A percentile compares a stretch with the other conserved stretches of the same genome.
phyloP scores from a whole-genome alignment of 1,140 invertebrate genomes.

The Drosophila sucinea region DNA sequence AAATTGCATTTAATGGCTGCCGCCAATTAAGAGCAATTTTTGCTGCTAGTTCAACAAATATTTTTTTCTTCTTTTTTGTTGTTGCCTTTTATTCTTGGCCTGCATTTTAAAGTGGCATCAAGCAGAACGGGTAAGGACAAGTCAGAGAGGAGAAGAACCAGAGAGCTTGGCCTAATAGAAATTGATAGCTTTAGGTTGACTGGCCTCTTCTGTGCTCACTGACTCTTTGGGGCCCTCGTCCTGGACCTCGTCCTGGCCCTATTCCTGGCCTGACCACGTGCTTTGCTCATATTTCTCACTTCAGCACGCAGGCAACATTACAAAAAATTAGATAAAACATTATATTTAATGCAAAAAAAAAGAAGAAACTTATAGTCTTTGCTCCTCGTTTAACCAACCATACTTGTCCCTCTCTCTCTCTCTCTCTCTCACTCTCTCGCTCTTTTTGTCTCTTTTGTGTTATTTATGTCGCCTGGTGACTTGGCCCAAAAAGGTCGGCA shows the following conservation, averaged over 20 bases:
- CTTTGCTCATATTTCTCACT: constrained; percentile 69
- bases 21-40: constrained; percentile 76
- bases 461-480: constrained; percentile 59
- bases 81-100: constrained; percentile 11
- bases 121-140: not conserved
- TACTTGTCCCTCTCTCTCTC: constrained; percentile 9
- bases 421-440: constrained; percentile 27
- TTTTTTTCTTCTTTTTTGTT: constrained; percentile 35
- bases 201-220: not conserved
- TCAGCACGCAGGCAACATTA: constrained; percentile 63
- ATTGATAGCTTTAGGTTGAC: constrained; percentile 61
- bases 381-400: constrained; percentile 8
- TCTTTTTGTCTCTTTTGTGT: constrained; percentile 47
- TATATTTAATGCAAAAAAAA: constrained; percentile 58
- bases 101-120: constrained; percentile 58
- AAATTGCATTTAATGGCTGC: constrained; percentile 78
- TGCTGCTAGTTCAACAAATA: constrained; percentile 49
- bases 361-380: constrained; percentile 3
- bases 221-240: not conserved
- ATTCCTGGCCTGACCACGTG: constrained; percentile 49
- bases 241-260: not conserved
- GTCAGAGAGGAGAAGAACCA: constrained; percentile 4
- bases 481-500: constrained; percentile 58
- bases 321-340: constrained; percentile 46
- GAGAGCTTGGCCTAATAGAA: constrained; percentile 58